Conservation (phyloP, 2,888 invertebrate genomes). For the Napeogenes inachia region DNA sequence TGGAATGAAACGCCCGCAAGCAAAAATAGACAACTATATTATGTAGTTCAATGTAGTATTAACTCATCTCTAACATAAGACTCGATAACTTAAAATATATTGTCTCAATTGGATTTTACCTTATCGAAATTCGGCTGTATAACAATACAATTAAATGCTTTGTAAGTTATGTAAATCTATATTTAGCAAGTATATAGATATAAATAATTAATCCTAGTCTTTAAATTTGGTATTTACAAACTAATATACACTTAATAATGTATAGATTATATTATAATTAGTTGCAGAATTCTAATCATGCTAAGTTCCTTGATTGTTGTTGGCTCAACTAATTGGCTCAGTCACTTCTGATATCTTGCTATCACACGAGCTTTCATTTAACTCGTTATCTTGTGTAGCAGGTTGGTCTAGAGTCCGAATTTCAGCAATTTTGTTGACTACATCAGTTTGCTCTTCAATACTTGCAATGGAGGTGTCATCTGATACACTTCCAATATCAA, state of each 20-base stretch:
- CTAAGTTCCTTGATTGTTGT: neutral
- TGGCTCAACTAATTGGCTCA: slow-evolving; percentile 1
- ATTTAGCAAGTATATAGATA: slow-evolving; percentile 2
- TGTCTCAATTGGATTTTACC: too few relatives aligned
- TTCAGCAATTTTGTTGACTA: slow-evolving; percentile 2
- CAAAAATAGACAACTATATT: too few relatives aligned
- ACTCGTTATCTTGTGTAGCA: neutral
- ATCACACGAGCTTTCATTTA: neutral
- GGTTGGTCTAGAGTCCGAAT: too few relatives aligned
- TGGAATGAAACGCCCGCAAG: too few relatives aligned
- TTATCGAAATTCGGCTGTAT: too few relatives aligned
- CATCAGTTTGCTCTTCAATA: slow-evolving; percentile 8
- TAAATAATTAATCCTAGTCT: neutral
- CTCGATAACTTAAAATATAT: too few relatives aligned
- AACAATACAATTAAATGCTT: neutral
- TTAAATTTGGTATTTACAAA: neutral
- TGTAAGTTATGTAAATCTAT: neutral
- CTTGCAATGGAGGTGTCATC: slow-evolving; percentile 16
- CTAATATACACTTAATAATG: neutral
- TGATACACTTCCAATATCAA: slow-evolving; percentile 12
- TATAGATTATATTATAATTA: neutral
- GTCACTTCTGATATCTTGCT: neutral
- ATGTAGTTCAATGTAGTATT: too few relatives aligned
- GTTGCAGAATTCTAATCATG: too few relatives aligned
- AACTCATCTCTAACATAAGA: too few relatives aligned